Percentiles rank a stretch among this genome's conserved stretches.
Evolutionary conservation across 1,140 invertebrate genomes (phyloP).

Genomic region (Theocolax elegans): DNA sequence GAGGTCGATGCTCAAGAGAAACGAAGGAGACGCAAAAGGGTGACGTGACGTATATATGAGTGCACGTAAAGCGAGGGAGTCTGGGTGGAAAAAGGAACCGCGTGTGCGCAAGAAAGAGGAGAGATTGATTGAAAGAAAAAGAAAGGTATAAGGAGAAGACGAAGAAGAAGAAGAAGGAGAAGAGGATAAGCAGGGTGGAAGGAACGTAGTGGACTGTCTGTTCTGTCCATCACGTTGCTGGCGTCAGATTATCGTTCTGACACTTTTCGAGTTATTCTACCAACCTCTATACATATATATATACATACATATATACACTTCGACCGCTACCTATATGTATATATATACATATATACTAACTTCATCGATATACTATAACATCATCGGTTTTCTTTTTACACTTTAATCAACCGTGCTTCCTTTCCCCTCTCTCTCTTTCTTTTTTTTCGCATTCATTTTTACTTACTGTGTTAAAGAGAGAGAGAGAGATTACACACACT

Average conservation of each 20-base stretch:
- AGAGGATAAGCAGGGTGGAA: conserved; percentile 54
- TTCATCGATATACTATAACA: too few relatives aligned
- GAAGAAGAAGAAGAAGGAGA: conserved; percentile 46
- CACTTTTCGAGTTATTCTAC: conserved; percentile 68
- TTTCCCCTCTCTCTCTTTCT: conserved; percentile 24
- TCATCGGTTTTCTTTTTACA: too few relatives aligned
- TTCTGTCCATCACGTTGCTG: conserved; percentile 67
- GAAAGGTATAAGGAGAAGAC: conserved; percentile 28
- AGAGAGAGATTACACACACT: neutral
- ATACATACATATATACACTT: too few relatives aligned
- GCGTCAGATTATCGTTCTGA: conserved; percentile 70
- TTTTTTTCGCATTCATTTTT: conserved; percentile 20
- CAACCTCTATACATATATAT: too few relatives aligned
- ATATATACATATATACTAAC: too few relatives aligned
- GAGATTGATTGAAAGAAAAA: conserved; percentile 11
- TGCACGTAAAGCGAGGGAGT: neutral
- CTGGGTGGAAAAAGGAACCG: neutral
- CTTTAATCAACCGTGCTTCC: neutral
- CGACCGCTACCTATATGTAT: neutral
- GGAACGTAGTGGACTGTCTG: conserved; percentile 62
- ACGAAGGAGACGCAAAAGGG: conserved; percentile 21
- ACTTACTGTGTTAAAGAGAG: too few relatives aligned
- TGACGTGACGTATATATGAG: conserved; percentile 6
- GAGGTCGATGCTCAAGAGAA: neutral
- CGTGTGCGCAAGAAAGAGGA: neutral